Base-by-base conservation (phyloP, 2,888 invertebrate species). In the Platerodrilus igneus region DNA sequence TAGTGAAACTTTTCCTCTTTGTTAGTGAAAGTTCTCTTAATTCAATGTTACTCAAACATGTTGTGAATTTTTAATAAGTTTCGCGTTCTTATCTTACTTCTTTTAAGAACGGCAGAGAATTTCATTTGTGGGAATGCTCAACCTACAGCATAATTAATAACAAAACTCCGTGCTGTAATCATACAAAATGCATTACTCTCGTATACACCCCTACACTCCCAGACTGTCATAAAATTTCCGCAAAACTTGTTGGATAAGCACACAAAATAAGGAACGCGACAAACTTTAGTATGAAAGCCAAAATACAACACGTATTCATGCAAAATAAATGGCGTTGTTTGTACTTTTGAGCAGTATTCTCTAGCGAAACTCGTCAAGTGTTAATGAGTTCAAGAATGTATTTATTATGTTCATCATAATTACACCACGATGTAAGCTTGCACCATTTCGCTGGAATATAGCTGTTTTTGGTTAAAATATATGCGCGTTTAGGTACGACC, bases 261-360 rank as follows among this genome's bases (percentile, higher is more conserved):
- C 41, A 43, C 38, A 41, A 48, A 52, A 50, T 47, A 45, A 45
- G 42, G 40, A 43, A 41, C 46, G 33, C 44, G 46, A 34, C 45
- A 37, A 49, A 52, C 47, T 48, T 47, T 39, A 46, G 27, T 37
- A 43, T 41, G 40, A 38, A 32, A 37, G 33, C 39, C 34, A 42
- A 46, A 42, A 44, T 31, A 43, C 45, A 48, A 51, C 55, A 54
- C 50, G 55, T 54, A 53, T 52, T 54, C 53, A 52, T 53, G 52
- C 51, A 55, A 55, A 57, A 57, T 57, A 55, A 55, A 57, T 57
- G 50, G 47, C 41, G 37, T 50, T 43, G 45, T 39, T 45, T 45
- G 40, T 41, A 48, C 43, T 50, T 48, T 44, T 35, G 35, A 19
- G 41, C 36, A 36, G 37, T 29, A 38, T 34, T 39, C 39, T 36